Evolutionary conservation across 1,140 invertebrate genomes (phyloP), one percentile per base, ranked within the genome.

Genomic region (Belonocnema kinseyi): DNA sequence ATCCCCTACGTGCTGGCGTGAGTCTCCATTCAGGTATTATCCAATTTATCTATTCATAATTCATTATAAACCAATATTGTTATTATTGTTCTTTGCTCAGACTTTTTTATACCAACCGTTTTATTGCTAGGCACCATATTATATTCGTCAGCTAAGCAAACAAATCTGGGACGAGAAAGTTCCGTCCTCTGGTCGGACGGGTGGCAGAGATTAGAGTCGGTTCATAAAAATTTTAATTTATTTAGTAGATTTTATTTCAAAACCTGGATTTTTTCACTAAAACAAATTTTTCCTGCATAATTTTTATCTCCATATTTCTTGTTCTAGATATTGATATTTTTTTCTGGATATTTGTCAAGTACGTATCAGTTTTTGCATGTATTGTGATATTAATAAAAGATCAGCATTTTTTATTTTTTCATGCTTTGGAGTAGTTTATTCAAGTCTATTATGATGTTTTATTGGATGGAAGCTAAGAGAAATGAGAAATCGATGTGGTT

Each of bases 1-100:
- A 90, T 89, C 90, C 89, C 89, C 89, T 89, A 86, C 90, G 85
- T 91, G 89, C 87, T 91, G 90, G 86, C 86, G 90, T 87, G 87
- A 90, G 89, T 66, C 87, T 87, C 87, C 89, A 91, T 90, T 89
- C 90, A 91, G 90, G 90, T 91, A 91, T 91, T 91, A 90, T 91
- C 90, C 90, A 91, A 91, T 91, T 91, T 91, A 91, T 91, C 89
- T 91, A 90, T 90, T 90, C 89, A 91, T 91, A 91, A 89, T 91
- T 90, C 86, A 89, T 90, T 89, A 88, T 89, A 88, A 89, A 88
- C 85, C 83, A 87, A 87, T 84, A 88, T 88, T 87, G 84, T 83
- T 83, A 87, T 87, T 86, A 84, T 83, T 85, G 81, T 89, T 89
- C 80, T 87, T 90, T 88, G 82, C 86, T 90, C 85, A 85, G 85